These are phyloP conservation scores for Stegastes partitus DNA, from an alignment of 2,113 vertebrate genomes.

Conservation along the genomic window DNA sequence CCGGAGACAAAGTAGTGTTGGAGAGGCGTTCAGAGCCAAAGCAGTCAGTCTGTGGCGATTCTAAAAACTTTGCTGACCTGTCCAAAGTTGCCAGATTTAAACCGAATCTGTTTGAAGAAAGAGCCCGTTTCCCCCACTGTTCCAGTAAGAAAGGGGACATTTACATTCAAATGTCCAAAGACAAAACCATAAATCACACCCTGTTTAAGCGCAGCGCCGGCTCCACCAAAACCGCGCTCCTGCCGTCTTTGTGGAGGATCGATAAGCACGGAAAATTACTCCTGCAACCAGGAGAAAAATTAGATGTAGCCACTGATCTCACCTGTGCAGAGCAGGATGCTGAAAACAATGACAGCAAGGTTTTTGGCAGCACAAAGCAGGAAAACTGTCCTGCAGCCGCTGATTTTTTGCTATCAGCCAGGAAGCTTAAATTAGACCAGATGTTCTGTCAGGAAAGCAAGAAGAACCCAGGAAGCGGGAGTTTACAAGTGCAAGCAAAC, in stretches of 20 bases:
- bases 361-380: conserved; percentile 86
- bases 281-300: conserved; percentile 84
- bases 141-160: conserved; percentile 74
- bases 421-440: conserved; percentile 84
- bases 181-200: conserved; percentile 58
- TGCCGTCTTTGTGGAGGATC: conserved; percentile 85
- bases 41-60: conserved; percentile 69
- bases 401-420: conserved; percentile 84
- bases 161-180: background rate
- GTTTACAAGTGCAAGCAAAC: conserved; percentile 84
- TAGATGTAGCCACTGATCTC: conserved; percentile 87
- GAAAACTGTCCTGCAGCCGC: conserved; percentile 81
- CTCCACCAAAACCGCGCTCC: conserved; percentile 83
- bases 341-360: conserved; percentile 83
- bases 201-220: conserved; percentile 83
- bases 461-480: conserved; percentile 78
- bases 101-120: conserved; percentile 41
- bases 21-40: conserved; percentile 88
- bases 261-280: conserved; percentile 88
- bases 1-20: conserved; percentile 84
- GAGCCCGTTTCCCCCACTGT: conserved; percentile 68
- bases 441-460: conserved; percentile 81
- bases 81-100: conserved; percentile 10
- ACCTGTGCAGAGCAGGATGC: conserved; percentile 85
- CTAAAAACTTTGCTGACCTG: conserved; percentile 40